A percentile compares a stretch with the other conserved stretches of the same genome.
Conservation (phyloP, 2,113 vertebrate genomes). For the Amphilophus citrinellus region DNA sequence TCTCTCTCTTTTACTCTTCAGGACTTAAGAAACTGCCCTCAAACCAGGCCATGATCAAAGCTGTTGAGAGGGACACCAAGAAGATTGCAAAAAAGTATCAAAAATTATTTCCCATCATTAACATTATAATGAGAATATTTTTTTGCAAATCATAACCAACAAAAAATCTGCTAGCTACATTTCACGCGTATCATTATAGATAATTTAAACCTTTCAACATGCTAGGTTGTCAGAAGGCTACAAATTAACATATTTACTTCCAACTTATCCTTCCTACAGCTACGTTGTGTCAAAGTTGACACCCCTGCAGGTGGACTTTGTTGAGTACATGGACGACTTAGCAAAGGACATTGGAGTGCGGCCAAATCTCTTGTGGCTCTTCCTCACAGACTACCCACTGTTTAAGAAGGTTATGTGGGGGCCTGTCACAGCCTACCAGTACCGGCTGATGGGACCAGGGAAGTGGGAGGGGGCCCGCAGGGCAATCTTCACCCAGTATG, state of each 20-base stretch:
- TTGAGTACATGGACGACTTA: constrained; percentile 85
- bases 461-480: constrained; percentile 83
- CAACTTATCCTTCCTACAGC: constrained; percentile 57
- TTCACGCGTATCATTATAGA: no score
- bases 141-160: not conserved
- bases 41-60: constrained; percentile 70
- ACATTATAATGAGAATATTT: not conserved
- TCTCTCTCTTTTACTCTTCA: constrained; percentile 37
- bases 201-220: not conserved
- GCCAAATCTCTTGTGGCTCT: constrained; percentile 80
- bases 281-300: constrained; percentile 71
- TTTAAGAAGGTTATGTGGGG: constrained; percentile 83
- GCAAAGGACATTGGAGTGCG: constrained; percentile 76
- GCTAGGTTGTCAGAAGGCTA: no score
- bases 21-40: constrained; percentile 67
- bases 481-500: constrained; percentile 85
- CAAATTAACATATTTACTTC: not conserved
- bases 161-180: not conserved
- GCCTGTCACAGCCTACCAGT: constrained; percentile 85
- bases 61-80: constrained; percentile 71
- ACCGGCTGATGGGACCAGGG: constrained; percentile 80
- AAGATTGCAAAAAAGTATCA: constrained; percentile 65
- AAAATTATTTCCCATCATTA: not conserved
- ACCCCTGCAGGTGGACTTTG: constrained; percentile 82
- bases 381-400: constrained; percentile 82